Base-by-base conservation (phyloP, 2,113 vertebrate genomes). In the Sylvietta virens region DNA sequence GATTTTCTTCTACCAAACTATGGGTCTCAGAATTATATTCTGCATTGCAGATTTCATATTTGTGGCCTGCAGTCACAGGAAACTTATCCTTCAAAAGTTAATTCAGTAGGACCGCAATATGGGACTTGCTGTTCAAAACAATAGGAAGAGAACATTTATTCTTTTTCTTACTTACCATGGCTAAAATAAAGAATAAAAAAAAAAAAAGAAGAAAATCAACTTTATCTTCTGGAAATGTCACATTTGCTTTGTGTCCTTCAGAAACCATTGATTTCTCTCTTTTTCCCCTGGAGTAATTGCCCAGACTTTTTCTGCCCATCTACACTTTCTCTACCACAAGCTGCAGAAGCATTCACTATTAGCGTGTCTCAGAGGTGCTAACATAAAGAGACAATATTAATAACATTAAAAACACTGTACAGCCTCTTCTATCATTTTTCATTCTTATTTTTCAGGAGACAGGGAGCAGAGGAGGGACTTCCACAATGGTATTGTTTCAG, bases 401-500 rank as follows among this genome's bases (percentile, higher is more conserved):
- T 31, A 23, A 80, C 82, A 82, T 17, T 81, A 92, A 88, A 51
- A 57, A 78, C 21, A 37, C 28, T 66, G 2, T 31, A 44, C 48
- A 77, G 42, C 11, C 40, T 78, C 19, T 42, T 51, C 72, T 31
- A 66, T 54, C 15, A 6, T 90, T 96, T 92, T 62, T 67, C 42
- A n/a, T 90, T 95, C 66, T 83, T 94, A 81, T 89, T 94, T 94
- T 93, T 45, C 92, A 95, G 51, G 76, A 96, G 91, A 95, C 50
- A 86, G 44, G 16, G 9, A 93, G 27, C 24, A 74, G 71, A 80
- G 39, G 39, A 90, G 18, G 17, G 22, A 97, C 97, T 96, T 95
- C 87, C 83, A 92, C 91, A 83, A 96, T 73, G 72, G 60, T 93
- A 95, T 97, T 86, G 67, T 96, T 94, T 95, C 92, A 97, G 92